These are phyloP conservation scores for Nothobranchius furzeri DNA, from an alignment of 2,113 vertebrate genomes.

Conservation along the genomic window DNA sequence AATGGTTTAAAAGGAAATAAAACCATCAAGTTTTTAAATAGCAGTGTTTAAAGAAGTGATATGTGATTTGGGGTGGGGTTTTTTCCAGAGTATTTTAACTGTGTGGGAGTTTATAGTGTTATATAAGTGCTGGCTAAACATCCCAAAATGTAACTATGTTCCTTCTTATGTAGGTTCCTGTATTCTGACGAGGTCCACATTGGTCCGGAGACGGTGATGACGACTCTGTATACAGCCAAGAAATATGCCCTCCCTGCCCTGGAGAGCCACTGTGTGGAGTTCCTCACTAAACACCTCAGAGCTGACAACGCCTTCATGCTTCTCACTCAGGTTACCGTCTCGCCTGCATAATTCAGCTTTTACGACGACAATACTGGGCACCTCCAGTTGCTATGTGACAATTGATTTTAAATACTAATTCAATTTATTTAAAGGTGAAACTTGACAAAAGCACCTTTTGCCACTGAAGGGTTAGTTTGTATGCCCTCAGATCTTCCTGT, in stretches of 20 bases:
- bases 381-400: background rate
- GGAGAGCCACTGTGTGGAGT: conserved; percentile 91
- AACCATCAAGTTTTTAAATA: too few species aligned
- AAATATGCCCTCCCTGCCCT: conserved; percentile 93
- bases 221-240: conserved; percentile 92
- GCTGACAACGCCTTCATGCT: conserved; percentile 95
- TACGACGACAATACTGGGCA: background rate
- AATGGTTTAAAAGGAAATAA: too few species aligned
- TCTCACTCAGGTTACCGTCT: conserved; percentile 86
- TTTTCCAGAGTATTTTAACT: too few species aligned
- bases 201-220: conserved; percentile 95
- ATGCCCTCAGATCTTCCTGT: too few species aligned
- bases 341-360: background rate
- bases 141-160: background rate
- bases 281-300: conserved; percentile 91
- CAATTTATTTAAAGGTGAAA: background rate
- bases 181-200: conserved; percentile 96
- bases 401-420: background rate
- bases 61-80: too few species aligned
- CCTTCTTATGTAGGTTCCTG: conserved; percentile 82
- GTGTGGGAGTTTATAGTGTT: too few species aligned
- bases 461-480: too few species aligned
- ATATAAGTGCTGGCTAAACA: too few species aligned
- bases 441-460: too few species aligned
- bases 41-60: too few species aligned